Base-by-base conservation (phyloP, 1,140 invertebrate species). In the Drosophila neocordata region DNA sequence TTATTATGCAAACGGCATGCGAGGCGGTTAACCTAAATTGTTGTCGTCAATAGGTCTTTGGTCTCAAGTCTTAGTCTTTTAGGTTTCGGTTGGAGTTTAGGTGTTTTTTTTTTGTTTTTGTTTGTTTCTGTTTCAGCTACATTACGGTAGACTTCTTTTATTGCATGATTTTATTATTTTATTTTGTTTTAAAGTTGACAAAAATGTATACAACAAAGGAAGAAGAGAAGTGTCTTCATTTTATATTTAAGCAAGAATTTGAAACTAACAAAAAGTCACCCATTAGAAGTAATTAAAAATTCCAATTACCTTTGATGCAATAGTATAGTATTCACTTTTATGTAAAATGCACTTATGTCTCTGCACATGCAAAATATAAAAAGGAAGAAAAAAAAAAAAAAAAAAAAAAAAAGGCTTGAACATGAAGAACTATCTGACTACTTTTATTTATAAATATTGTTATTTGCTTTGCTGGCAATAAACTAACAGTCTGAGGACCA, bases 1-100 rank as follows among this genome's bases (percentile, higher is more conserved):
- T 87, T 88, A 83, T 79, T 87, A 87, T 87, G 83, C 83, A 87
- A 71, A 83, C 71, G 75, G 75, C 83, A 87, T 88, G 61, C 83
- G 79, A 79, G 66, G 65, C 69, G 83, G 83, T 87, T 87, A 87
- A 87, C 83, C 83, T 66, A 87, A 87, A 87, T 87, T 79, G 84
- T 79, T 88, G 83, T 88, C 79, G 83, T 88, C 83, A 73, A 87
- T 88, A 73, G 79, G 79, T 87, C 72, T 87, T 87, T 59, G 77
- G 64, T 65, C 61, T 63, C n/a, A n/a, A n/a, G n/a, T 24, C 4
- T 60, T 57, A 20, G 44, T 44, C 11, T 66, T 63, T 56, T 31
- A 7, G 20, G 60, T 24, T 12, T 37, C 38, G 9, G 38, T 53
- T 38, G 6, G 38, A 61, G 15, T 13, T 63, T 41, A 1, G 8